Evolutionary conservation across 2,113 vertebrate genomes (phyloP).

Genomic region (Heterotilapia buettikoferi): DNA sequence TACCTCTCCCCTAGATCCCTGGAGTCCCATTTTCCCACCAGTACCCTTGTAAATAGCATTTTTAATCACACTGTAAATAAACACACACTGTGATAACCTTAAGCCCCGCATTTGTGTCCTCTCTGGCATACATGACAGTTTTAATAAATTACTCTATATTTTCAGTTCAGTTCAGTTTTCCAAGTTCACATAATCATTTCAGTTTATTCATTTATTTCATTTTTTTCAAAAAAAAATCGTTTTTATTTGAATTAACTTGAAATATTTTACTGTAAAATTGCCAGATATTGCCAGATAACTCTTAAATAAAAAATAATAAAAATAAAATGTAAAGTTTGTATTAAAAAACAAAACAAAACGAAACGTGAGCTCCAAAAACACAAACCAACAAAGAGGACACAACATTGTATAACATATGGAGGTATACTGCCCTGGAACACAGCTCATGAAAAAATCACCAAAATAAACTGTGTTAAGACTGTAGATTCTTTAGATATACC

Average conservation of each 20-base stretch:
- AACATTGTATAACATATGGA: not conserved
- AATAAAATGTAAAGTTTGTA: not conserved
- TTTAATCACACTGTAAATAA: not conserved
- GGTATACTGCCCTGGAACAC: accelerated
- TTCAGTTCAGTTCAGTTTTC: not conserved
- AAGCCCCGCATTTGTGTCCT: no score
- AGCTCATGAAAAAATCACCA: not conserved
- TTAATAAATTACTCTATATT: not conserved
- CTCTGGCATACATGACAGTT: not conserved
- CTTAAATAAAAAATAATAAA: not conserved
- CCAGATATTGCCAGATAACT: not conserved
- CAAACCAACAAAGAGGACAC: not conserved
- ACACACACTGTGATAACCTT: not conserved
- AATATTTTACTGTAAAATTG: not conserved
- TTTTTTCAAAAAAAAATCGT: accelerated
- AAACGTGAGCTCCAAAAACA: not conserved
- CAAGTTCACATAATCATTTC: not conserved
- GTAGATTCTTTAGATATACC: not conserved
- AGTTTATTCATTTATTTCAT: not conserved
- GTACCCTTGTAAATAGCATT: not conserved
- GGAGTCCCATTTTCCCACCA: not conserved
- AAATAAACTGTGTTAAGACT: not conserved
- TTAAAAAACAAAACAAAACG: not conserved
- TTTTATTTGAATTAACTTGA: not conserved
- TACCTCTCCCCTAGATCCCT: accelerated